Percentiles rank a stretch among this genome's conserved stretches.
Conservation (phyloP, 2,888 invertebrate genomes). For the Sisyra terminalis region DNA sequence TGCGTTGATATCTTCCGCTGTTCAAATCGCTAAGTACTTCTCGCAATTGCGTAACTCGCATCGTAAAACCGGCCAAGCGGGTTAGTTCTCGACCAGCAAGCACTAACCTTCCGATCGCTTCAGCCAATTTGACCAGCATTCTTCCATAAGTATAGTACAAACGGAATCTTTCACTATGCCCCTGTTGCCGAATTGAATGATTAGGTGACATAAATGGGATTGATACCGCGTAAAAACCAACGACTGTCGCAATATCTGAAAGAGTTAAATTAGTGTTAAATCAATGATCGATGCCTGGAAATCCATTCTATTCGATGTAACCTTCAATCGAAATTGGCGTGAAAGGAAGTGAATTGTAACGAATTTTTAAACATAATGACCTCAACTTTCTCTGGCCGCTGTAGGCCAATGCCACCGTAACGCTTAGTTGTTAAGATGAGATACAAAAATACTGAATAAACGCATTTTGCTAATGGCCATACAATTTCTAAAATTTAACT, state of each 20-base stretch:
- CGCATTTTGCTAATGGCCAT: too few relatives aligned
- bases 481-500: too few relatives aligned
- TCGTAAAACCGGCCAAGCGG: conserved; percentile 84
- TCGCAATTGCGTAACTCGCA: conserved; percentile 78
- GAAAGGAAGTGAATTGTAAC: background rate
- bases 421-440: too few relatives aligned
- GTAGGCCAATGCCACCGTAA: too few relatives aligned
- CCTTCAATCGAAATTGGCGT: too few relatives aligned
- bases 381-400: background rate
- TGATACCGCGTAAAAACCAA: conserved; percentile 91
- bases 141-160: conserved; percentile 90
- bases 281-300: too few relatives aligned
- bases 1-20: conserved; percentile 50
- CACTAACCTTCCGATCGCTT: conserved; percentile 90
- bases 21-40: conserved; percentile 72
- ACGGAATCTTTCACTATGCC: conserved; percentile 64
- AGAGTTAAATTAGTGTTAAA: conserved; percentile 14
- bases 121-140: conserved; percentile 90
- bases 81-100: conserved; percentile 91
- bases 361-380: conserved; percentile 5
- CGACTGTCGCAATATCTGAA: conserved; percentile 83
- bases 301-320: too few relatives aligned
- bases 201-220: conserved; percentile 74
- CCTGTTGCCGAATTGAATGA: conserved; percentile 46
- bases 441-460: too few relatives aligned